Conservation (phyloP, 2,888 invertebrate genomes). For the Tinea trinotella region DNA sequence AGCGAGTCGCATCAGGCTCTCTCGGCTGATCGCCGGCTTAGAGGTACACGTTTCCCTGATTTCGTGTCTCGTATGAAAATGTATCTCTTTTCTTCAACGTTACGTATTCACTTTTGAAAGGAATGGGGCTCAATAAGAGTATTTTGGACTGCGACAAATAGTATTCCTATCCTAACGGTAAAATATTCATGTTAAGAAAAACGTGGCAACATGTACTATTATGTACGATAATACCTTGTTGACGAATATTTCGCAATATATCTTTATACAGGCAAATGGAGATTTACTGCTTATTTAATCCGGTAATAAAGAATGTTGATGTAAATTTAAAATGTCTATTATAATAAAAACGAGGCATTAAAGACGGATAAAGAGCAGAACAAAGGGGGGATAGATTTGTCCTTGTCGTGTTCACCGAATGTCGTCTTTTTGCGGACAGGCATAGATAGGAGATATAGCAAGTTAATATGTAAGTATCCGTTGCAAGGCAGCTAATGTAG, state of each 20-base stretch:
- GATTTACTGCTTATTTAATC: not conserved
- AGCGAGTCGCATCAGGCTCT: conserved; percentile 28
- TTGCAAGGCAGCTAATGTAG: conserved; percentile 23
- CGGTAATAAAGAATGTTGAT: not conserved
- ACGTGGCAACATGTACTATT: not conserved
- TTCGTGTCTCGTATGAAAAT: conserved; percentile 16
- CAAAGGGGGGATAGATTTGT: conserved; percentile 17
- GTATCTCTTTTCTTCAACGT: conserved; percentile 14
- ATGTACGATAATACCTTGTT: no score
- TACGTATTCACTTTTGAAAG: conserved; percentile 17
- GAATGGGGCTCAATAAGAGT: conserved; percentile 10
- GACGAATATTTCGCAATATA: no score
- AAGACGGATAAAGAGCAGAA: conserved; percentile 8
- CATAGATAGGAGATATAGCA: conserved; percentile 17
- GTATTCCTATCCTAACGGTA: not conserved
- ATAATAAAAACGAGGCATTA: not conserved
- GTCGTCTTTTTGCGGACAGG: conserved; percentile 14
- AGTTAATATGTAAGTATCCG: conserved; percentile 18
- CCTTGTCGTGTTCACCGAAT: conserved; percentile 15
- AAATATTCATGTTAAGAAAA: conserved; percentile 2
- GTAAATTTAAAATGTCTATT: not conserved
- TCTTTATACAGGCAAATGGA: not conserved
- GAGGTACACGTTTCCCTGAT: conserved; percentile 13
- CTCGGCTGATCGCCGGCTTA: conserved; percentile 19
- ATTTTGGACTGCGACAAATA: conserved; percentile 15